Evolutionary conservation across 2,797 vertebrate genomes (phyloP), one percentile per base, ranked within the genome.

Genomic region (Balearica regulorum): DNA sequence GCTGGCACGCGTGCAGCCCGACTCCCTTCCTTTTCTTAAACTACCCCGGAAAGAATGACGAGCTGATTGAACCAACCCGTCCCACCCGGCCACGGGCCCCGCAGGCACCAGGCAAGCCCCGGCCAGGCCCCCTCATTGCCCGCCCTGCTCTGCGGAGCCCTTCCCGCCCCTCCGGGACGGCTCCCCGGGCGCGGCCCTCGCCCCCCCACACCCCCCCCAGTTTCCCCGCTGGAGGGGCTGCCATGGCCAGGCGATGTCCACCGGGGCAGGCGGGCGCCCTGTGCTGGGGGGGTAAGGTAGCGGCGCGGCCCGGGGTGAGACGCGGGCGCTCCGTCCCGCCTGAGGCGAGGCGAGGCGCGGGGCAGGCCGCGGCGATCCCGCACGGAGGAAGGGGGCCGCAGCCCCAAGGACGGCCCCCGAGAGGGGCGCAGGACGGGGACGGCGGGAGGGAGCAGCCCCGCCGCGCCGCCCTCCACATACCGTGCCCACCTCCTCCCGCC

Each of bases 31-130:
- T 44, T 37, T 6, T 13, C 37, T 4, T 10, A 3, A 18, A 26
- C 57, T 1, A n/a, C 28, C 9, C 16, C 25, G 5, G 3, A 5
- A 14, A 24, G 25, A 21, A 16, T 0, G 25, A 31, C 28, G 10
- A 48, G 26, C n/a, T 33, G 15, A 35, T 1, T 44, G 2, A 48
- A 16, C 37, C 1, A 3, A 9, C 1, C 29, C 24, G 7, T 3
- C 33, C 18, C 31, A 1, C 54, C 25, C 10, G 24, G 25, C 53
- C 26, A 1, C 4, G 6, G 58, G 26, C 43, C 21, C 20, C 14
- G 14, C 29, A 13, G 12, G 33, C 66, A 16, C 20, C 33, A 13
- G 16, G 16, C 33, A 5, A n/a, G 12, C 3, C 22, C 37, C 4
- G 22, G 65, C 26, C 62, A 22, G 10, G 17, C 55, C 57, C 61